phyloP scores from a whole-genome alignment of 2,888 invertebrate species.

The Himalopsyche anomala region DNA sequence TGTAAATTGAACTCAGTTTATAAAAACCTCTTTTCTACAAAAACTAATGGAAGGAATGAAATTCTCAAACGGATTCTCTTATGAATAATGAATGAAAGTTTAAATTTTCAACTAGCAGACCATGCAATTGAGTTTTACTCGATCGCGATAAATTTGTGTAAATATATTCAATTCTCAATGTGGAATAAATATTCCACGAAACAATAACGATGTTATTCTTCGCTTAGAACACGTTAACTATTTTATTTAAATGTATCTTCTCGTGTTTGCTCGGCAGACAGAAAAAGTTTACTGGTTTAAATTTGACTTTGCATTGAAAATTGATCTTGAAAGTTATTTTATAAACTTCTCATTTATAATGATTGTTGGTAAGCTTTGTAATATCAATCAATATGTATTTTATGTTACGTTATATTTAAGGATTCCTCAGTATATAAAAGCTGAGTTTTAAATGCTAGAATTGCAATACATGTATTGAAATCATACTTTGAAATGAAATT shows the following conservation, averaged over 20 bases:
- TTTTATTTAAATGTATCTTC: background rate
- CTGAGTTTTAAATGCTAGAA: too few species aligned
- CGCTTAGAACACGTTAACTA: background rate
- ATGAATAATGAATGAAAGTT: conserved; percentile 60
- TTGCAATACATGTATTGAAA: too few species aligned
- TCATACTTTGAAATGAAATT: too few species aligned
- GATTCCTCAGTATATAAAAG: too few species aligned
- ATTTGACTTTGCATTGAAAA: background rate
- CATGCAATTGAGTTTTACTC: conserved; percentile 57
- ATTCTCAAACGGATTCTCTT: conserved; percentile 49
- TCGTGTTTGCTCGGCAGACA: background rate
- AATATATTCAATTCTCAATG: conserved; percentile 53
- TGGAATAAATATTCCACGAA: conserved; percentile 39
- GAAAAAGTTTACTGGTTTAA: background rate
- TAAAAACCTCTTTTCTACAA: background rate
- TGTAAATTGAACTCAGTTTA: conserved; percentile 22
- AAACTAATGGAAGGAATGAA: conserved; percentile 38
- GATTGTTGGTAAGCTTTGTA: too few species aligned
- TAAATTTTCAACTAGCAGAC: conserved; percentile 48
- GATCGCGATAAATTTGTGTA: conserved; percentile 55
- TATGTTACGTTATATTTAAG: too few species aligned
- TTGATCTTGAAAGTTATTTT: background rate
- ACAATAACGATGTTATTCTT: conserved; percentile 27
- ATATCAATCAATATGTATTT: too few species aligned
- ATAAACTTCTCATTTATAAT: too few species aligned